Percentiles rank a stretch among this genome's conserved stretches.
phyloP scores from a whole-genome alignment of 2,888 invertebrate species.

The Epinotia brunnichana region DNA sequence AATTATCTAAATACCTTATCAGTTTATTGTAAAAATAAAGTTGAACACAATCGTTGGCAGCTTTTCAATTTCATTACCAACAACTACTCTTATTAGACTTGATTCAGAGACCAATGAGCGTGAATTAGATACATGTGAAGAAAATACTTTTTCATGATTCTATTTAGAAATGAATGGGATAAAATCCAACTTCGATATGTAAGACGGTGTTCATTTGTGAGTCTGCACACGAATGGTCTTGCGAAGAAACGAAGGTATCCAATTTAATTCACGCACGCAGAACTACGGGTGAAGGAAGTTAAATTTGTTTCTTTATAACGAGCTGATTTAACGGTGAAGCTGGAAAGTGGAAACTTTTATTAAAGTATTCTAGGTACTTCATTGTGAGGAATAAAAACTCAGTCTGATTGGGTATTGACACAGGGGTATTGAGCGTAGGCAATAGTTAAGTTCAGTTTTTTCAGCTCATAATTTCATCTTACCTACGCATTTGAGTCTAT shows the following conservation, averaged over 20 bases:
- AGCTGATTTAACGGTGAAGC: constrained; percentile 20
- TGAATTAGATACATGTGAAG: background rate
- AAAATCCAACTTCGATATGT: background rate
- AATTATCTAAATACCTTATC: too few species aligned
- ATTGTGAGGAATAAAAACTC: background rate
- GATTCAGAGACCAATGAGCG: background rate
- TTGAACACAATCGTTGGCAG: background rate
- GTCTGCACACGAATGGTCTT: constrained; percentile 22
- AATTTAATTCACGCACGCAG: constrained; percentile 26
- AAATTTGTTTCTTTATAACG: constrained; percentile 27
- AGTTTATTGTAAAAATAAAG: background rate
- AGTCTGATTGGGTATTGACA: constrained; percentile 10
- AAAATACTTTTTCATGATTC: background rate
- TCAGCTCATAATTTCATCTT: too few species aligned
- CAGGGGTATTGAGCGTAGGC: background rate
- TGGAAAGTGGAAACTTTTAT: constrained; percentile 3
- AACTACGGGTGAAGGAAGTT: constrained; percentile 26
- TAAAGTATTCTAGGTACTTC: constrained; percentile 7
- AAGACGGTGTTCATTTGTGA: constrained; percentile 3
- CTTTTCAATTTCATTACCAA: background rate
- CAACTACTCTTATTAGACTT: background rate
- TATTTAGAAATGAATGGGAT: background rate
- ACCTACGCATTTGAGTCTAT: too few species aligned
- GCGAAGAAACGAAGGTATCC: constrained; percentile 25
- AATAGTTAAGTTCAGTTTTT: background rate